A percentile compares a stretch with the other conserved stretches of the same genome.
Conservation (phyloP, 2,888 invertebrate species). For the Eledona agricola region DNA sequence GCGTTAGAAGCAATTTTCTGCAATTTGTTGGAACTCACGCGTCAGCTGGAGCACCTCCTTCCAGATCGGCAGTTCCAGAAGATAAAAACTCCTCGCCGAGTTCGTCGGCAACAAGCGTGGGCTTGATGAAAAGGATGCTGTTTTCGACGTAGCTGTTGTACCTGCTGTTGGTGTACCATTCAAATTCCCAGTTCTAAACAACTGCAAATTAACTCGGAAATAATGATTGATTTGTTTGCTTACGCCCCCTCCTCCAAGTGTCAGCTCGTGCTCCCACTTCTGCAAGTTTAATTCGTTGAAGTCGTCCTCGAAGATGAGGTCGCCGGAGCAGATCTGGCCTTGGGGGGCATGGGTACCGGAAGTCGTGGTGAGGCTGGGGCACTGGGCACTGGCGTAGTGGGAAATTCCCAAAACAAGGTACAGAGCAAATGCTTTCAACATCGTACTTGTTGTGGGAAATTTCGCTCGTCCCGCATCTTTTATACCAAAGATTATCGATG, state of each 20-base stretch:
- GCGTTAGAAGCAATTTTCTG: background rate
- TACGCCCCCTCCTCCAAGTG: slow-evolving; percentile 72
- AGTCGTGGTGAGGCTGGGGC: slow-evolving; percentile 64
- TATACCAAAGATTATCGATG: too few species aligned
- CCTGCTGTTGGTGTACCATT: slow-evolving; percentile 75
- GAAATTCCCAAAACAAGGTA: slow-evolving; percentile 12
- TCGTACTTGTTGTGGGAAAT: too few species aligned
- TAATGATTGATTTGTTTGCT: slow-evolving; percentile 48
- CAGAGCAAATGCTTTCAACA: too few species aligned
- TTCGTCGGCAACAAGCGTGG: slow-evolving; percentile 68
- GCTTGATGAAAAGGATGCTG: slow-evolving; percentile 70
- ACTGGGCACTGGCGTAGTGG: slow-evolving; percentile 43
- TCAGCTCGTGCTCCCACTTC: slow-evolving; percentile 74
- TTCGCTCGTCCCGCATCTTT: too few species aligned
- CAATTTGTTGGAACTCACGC: slow-evolving; percentile 58
- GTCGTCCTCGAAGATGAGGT: slow-evolving; percentile 70
- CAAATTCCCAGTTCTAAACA: slow-evolving; percentile 74
- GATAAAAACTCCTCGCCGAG: slow-evolving; percentile 66
- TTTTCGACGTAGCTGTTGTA: slow-evolving; percentile 70
- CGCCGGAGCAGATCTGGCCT: slow-evolving; percentile 64
- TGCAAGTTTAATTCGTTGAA: slow-evolving; percentile 68
- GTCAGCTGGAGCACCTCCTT: slow-evolving; percentile 71
- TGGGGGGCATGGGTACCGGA: slow-evolving; percentile 65
- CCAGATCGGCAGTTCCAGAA: slow-evolving; percentile 66
- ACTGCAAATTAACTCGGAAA: background rate